A percentile compares a stretch with the other conserved stretches of the same genome.
Conservation (phyloP, 2,113 vertebrate species). For the Vanacampus margaritifer region DNA sequence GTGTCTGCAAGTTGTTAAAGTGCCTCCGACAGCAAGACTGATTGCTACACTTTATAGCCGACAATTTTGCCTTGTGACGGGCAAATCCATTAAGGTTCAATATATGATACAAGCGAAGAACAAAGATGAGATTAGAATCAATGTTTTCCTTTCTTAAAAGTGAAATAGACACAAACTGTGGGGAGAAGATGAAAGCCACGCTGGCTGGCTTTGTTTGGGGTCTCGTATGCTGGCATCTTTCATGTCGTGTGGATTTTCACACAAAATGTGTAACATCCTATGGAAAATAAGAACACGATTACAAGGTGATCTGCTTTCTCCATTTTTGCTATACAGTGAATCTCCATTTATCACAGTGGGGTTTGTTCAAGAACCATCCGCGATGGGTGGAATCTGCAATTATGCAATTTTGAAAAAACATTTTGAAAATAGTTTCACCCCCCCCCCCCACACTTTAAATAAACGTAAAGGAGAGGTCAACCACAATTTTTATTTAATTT, state of each 20-base stretch:
- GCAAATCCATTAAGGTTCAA: background rate
- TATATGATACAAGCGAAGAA: background rate
- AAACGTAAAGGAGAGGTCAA: too few species aligned
- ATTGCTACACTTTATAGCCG: slow-evolving; percentile 15
- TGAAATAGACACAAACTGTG: background rate
- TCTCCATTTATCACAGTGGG: too few species aligned
- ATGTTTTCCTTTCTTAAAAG: background rate
- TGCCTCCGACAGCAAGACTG: background rate
- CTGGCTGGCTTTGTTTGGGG: background rate
- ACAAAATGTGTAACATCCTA: background rate
- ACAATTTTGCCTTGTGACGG: slow-evolving; percentile 13
- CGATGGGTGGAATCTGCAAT: too few species aligned
- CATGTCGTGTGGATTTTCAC: background rate
- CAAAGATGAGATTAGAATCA: background rate
- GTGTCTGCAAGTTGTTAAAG: background rate
- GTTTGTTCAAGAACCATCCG: too few species aligned
- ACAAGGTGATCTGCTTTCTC: too few species aligned
- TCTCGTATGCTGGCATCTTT: background rate
- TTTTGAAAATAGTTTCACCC: too few species aligned
- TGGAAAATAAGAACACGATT: background rate
- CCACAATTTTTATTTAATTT: too few species aligned
- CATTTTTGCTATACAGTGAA: too few species aligned
- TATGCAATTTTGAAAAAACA: too few species aligned
- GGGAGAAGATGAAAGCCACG: background rate
- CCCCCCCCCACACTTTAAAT: too few species aligned